phyloP scores from a whole-genome alignment of 2,113 vertebrate genomes.

The Otocyon megalotis region DNA sequence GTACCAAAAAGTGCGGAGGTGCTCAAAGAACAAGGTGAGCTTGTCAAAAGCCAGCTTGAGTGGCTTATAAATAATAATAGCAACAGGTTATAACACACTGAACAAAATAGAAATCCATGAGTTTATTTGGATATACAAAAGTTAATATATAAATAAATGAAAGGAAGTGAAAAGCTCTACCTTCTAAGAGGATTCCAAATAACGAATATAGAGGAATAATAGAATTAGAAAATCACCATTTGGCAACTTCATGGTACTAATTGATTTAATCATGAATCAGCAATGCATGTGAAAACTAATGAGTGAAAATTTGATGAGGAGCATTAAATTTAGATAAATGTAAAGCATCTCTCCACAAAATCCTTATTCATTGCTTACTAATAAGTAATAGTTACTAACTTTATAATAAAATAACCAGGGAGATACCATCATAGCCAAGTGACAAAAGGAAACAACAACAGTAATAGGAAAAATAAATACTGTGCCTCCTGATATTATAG shows the following conservation, averaged over 20 bases:
- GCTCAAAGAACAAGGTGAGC: neutral
- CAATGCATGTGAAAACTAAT: neutral
- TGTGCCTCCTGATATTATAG: neutral
- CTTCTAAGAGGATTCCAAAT: constrained; percentile 6
- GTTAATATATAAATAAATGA: neutral
- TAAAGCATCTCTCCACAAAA: constrained; percentile 6
- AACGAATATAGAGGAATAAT: neutral
- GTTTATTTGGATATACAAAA: neutral
- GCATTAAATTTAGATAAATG: neutral
- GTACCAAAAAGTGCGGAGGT: neutral
- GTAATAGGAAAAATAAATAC: neutral
- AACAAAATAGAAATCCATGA: constrained; percentile 24
- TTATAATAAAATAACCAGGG: neutral
- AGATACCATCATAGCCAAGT: neutral
- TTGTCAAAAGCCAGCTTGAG: neutral
- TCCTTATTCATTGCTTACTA: neutral
- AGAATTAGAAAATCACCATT: neutral
- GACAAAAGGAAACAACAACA: neutral
- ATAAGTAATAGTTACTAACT: neutral
- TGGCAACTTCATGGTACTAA: neutral
- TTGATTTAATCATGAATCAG: neutral
- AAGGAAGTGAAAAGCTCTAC: neutral
- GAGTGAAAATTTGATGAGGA: constrained; percentile 1
- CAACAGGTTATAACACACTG: neutral
- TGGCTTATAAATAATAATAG: neutral